Conservation (phyloP, 1,140 invertebrate genomes). For the Luehdorfia chinensis region DNA sequence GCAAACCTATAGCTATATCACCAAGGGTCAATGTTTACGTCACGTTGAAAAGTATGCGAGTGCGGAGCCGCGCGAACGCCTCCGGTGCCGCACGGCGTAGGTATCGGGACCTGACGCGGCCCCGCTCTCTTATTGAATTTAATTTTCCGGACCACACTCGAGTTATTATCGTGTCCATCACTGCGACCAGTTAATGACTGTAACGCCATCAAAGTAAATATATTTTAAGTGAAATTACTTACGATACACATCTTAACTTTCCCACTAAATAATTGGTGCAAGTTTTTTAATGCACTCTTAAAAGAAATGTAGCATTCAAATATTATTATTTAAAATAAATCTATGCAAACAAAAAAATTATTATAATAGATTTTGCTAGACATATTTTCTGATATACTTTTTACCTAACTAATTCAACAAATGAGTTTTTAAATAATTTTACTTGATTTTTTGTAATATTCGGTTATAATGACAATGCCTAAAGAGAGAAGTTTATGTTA, state of each 20-base stretch:
- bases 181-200: slow-evolving; percentile 14
- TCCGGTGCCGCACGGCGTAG: slow-evolving; percentile 26
- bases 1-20: slow-evolving; percentile 48
- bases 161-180: slow-evolving; percentile 37
- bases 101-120: slow-evolving; percentile 24
- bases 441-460: too few relatives aligned
- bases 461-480: too few relatives aligned
- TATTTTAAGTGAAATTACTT: background rate
- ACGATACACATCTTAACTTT: slow-evolving; percentile 6
- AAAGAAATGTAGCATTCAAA: too few relatives aligned
- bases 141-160: slow-evolving; percentile 42
- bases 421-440: too few relatives aligned
- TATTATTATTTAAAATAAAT: too few relatives aligned
- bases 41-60: slow-evolving; percentile 12
- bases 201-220: slow-evolving; percentile 15
- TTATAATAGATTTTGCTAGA: too few relatives aligned
- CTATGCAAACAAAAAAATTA: too few relatives aligned
- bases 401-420: too few relatives aligned
- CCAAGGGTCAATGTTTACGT: slow-evolving; percentile 29
- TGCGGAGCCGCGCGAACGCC: slow-evolving; percentile 10
- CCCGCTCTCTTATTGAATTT: slow-evolving; percentile 43
- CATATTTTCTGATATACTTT: too few relatives aligned
- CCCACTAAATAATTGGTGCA: too few relatives aligned
- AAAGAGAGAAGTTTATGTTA: too few relatives aligned
- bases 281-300: too few relatives aligned